Evolutionary conservation across 2,797 vertebrate genomes (phyloP).

Genomic region (Scolopax rusticola): DNA sequence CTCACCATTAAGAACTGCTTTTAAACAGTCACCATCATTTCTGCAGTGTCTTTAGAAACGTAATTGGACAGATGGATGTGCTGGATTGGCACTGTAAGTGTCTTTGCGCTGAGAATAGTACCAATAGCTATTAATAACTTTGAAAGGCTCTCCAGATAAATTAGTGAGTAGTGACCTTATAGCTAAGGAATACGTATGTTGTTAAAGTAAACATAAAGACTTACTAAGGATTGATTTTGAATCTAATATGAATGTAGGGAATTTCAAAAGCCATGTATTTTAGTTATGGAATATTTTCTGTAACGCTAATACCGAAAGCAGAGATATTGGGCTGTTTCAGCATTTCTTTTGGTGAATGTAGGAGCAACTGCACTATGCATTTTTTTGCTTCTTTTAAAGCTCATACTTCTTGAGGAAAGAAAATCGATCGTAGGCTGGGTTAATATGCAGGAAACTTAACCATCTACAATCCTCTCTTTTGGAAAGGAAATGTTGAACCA

Average conservation of each 20-base stretch:
- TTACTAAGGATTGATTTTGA: neutral
- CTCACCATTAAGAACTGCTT: neutral
- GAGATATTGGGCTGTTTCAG: neutral
- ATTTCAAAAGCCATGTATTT: neutral
- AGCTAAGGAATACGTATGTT: neutral
- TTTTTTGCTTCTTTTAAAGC: neutral
- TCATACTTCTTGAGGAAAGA: neutral
- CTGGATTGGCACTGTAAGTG: constrained; percentile 75
- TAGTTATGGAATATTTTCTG: neutral
- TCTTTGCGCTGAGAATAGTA: constrained; percentile 76
- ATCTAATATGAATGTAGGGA: neutral
- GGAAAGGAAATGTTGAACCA: neutral
- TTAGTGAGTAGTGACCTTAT: constrained; percentile 45
- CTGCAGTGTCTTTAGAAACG: constrained; percentile 59
- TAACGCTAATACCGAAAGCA: neutral
- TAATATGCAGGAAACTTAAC: neutral
- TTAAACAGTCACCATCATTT: neutral
- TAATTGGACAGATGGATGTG: constrained; percentile 69
- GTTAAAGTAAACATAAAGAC: neutral
- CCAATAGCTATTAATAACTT: constrained; percentile 75
- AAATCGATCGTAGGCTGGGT: neutral
- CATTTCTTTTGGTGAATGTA: neutral
- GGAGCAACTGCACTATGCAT: neutral
- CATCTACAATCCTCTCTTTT: neutral
- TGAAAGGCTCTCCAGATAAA: constrained; percentile 67